phyloP scores from a whole-genome alignment of 1,140 invertebrate species.

The Ridgeia piscesae region DNA sequence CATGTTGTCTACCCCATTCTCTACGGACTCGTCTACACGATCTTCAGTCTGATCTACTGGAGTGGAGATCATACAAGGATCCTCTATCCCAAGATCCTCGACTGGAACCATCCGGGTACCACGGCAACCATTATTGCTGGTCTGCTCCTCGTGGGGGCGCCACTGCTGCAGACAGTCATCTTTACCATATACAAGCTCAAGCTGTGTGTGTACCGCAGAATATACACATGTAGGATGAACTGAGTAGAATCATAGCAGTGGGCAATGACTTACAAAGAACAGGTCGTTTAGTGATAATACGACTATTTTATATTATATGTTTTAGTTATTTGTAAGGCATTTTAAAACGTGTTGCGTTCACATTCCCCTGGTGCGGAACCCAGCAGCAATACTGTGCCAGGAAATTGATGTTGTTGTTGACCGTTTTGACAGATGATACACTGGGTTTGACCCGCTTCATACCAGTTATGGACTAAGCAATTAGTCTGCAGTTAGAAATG shows the following conservation, averaged over 20 bases:
- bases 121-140: constrained; percentile 36
- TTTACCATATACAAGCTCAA: constrained; percentile 40
- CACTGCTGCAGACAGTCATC: constrained; percentile 39
- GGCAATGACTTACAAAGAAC: too few relatives aligned
- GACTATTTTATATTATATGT: too few relatives aligned
- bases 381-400: too few relatives aligned
- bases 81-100: constrained; percentile 42
- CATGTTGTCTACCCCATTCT: constrained; percentile 40
- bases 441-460: too few relatives aligned
- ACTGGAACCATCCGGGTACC: constrained; percentile 42
- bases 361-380: too few relatives aligned
- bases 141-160: constrained; percentile 39
- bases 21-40: constrained; percentile 39
- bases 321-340: too few relatives aligned
- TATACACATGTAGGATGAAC: neutral
- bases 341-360: too few relatives aligned
- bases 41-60: constrained; percentile 47
- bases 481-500: neutral
- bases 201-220: constrained; percentile 32
- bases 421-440: too few relatives aligned
- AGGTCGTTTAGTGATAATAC: too few relatives aligned
- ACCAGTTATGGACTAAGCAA: too few relatives aligned
- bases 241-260: neutral
- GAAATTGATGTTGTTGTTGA: too few relatives aligned
- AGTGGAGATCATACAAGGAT: constrained; percentile 40